phyloP scores from a whole-genome alignment of 2,888 invertebrate genomes.

The Apamea monoglypha region DNA sequence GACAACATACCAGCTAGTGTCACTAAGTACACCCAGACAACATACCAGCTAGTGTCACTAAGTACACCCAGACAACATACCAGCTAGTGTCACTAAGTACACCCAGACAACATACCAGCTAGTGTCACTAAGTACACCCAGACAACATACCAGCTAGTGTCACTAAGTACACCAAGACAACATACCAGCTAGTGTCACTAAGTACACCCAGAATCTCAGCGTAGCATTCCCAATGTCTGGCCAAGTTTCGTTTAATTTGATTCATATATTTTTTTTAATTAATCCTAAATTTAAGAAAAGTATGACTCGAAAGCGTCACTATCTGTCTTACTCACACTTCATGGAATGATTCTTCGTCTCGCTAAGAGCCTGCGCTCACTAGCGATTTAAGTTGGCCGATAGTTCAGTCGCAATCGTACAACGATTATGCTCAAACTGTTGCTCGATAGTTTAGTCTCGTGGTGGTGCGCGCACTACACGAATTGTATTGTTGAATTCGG shows the following conservation, averaged over 20 bases:
- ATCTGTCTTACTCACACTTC: too few relatives aligned
- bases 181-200: neutral
- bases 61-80: too few relatives aligned
- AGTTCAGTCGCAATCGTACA: too few relatives aligned
- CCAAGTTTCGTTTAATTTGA: neutral
- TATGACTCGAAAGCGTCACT: too few relatives aligned
- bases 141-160: neutral
- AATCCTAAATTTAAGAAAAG: too few relatives aligned
- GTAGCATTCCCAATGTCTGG: neutral
- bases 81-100: neutral
- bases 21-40: neutral
- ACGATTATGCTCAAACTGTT: too few relatives aligned
- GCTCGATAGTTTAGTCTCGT: too few relatives aligned
- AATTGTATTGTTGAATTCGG: too few relatives aligned
- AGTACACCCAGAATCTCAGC: neutral
- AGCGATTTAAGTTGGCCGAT: too few relatives aligned
- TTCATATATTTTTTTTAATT: neutral
- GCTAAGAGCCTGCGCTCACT: too few relatives aligned
- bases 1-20: neutral
- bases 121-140: neutral
- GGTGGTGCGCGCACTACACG: too few relatives aligned
- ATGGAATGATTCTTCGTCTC: too few relatives aligned
- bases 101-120: neutral
- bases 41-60: neutral
- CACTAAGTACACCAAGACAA: neutral